Base-by-base conservation (phyloP, 1,140 invertebrate genomes). In the Drosophila leontia region DNA sequence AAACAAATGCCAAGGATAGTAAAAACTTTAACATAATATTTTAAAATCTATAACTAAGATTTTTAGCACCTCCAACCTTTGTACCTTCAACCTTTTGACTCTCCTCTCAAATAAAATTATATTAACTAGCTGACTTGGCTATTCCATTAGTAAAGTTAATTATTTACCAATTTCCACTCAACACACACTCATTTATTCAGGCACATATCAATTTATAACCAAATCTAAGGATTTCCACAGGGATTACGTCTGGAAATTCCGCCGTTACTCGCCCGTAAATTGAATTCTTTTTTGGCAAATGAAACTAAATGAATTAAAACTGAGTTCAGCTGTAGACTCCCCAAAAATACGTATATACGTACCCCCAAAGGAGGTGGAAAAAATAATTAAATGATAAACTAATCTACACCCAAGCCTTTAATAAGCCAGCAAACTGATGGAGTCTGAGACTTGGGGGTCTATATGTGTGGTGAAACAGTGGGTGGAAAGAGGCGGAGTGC, bases 301-400 rank as follows among this genome's bases (percentile, higher is more conserved):
- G 85, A 88, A 84, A 79, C 75, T 77, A 90, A 90, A 74, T 58
- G 78, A 90, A 90, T 90, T 90, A 88, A 85, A 90, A 74, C 60
- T 70, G 75, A 34, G 70, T 39, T 62, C 56, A 55, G 37, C 60
- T n/a, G n/a, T n/a, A n/a, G n/a, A n/a, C n/a, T 56, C 17, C 23
- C 44, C 77, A 37, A 57, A 51, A 45, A 59, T 58, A 57, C 41
- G 63, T 53, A 41, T 34, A 12, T 9, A n/a, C 1, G 1, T 26
- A 32, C 13, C 48, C 48, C 34, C 35, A 32, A 32, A 45, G 57
- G 58, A 75, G 60, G 70, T 62, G 55, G 69, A 85, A 85, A 86
- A 87, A 87, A 87, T 87, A 87, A 87, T 87, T 87, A 87, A 87
- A 87, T 87, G 83, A 87, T 75, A 87, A 87, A 87, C 83, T 87